phyloP scores from a whole-genome alignment of 2,888 invertebrate genomes.

The Lithophane socia region DNA sequence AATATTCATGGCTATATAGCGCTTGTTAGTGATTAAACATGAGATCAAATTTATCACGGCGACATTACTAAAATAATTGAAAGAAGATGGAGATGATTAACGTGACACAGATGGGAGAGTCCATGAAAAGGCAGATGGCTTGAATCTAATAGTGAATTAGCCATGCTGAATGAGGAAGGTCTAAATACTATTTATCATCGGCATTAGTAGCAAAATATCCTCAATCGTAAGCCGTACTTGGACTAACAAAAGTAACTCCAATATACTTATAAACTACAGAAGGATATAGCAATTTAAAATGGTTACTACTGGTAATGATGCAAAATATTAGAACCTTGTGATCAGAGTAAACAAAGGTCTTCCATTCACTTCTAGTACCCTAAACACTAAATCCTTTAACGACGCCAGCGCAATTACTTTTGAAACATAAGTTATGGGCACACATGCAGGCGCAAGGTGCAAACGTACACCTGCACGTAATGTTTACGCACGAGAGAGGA shows the following conservation, averaged over 20 bases:
- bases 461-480: conserved; percentile 58
- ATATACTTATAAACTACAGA: neutral
- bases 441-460: conserved; percentile 61
- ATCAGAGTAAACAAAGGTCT: conserved; percentile 16
- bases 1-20: conserved; percentile 37
- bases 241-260: neutral
- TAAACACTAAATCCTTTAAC: conserved; percentile 45
- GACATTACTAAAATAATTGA: neutral
- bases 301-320: neutral
- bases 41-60: neutral
- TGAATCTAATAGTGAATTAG: neutral
- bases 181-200: neutral
- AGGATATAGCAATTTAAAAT: neutral
- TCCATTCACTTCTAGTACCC: conserved; percentile 35
- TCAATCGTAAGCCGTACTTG: neutral
- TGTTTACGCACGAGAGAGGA: conserved; percentile 54
- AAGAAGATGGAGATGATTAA: neutral
- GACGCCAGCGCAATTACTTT: conserved; percentile 53
- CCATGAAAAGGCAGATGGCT: neutral
- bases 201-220: neutral
- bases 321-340: conserved; percentile 4
- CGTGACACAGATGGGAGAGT: neutral
- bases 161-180: too few species aligned
- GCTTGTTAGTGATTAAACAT: conserved; percentile 6
- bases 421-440: conserved; percentile 53